Conservation (phyloP, 2,113 vertebrate species). For the Podarcis cretensis region DNA sequence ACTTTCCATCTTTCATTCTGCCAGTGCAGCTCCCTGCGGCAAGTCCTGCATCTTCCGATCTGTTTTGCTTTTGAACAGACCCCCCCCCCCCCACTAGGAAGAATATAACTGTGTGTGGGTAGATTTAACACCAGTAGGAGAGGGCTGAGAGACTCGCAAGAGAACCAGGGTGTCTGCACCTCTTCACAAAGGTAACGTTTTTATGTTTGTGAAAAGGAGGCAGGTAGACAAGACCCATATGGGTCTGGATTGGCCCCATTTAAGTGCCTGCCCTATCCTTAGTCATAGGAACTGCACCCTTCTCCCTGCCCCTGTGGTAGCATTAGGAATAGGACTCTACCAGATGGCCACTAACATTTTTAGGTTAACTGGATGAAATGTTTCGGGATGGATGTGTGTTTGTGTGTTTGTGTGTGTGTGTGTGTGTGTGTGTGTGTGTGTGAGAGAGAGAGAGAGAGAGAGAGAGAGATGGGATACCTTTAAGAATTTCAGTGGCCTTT, state of each 20-base stretch:
- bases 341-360: neutral
- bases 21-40: neutral
- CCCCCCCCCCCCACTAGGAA: fast-evolving
- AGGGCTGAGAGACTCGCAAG: neutral
- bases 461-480: neutral
- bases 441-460: too few species aligned
- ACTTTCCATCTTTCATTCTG: neutral
- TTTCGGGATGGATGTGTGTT: neutral
- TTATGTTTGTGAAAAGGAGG: neutral
- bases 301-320: neutral
- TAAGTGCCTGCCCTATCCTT: neutral
- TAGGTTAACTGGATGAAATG: neutral
- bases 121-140: neutral
- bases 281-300: neutral
- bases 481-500: neutral
- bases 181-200: neutral
- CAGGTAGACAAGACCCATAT: neutral
- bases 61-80: neutral
- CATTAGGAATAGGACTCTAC: neutral
- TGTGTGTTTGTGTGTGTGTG: too few species aligned
- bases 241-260: neutral
- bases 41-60: neutral
- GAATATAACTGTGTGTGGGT: fast-evolving
- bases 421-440: too few species aligned
- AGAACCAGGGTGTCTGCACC: neutral